Percentiles rank a stretch among this genome's conserved stretches.
Conservation (phyloP, 2,113 vertebrate genomes). For the Serilophus lunatus region DNA sequence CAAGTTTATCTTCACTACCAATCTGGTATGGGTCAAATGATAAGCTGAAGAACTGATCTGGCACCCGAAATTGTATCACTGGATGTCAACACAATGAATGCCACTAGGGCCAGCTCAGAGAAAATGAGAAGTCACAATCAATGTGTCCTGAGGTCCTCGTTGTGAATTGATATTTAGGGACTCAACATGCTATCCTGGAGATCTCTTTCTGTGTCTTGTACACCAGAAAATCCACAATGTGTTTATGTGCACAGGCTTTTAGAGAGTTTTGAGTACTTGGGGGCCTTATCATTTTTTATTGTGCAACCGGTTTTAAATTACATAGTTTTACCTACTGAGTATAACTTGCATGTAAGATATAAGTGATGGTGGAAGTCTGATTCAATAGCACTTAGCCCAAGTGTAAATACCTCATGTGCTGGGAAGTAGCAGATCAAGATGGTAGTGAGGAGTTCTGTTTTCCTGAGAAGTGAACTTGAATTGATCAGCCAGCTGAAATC, state of each 20-base stretch:
- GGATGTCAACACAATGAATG: background rate
- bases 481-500: background rate
- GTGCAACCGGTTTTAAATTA: background rate
- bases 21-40: background rate
- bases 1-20: background rate
- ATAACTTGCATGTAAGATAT: background rate
- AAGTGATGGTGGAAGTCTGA: background rate
- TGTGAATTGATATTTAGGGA: conserved; percentile 21
- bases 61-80: background rate
- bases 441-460: background rate
- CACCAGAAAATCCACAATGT: background rate
- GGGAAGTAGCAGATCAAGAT: background rate
- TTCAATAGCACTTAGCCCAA: background rate
- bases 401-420: background rate
- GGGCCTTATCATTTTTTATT: background rate
- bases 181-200: background rate
- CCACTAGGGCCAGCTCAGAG: background rate
- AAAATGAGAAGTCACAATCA: background rate
- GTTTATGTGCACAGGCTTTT: background rate
- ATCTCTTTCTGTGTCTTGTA: background rate
- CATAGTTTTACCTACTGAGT: background rate
- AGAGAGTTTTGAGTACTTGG: background rate
- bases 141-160: background rate
- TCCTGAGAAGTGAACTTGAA: background rate
- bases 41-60: background rate